Evolutionary conservation across 1,140 invertebrate genomes (phyloP).

Genomic region (Argopecten irradians): DNA sequence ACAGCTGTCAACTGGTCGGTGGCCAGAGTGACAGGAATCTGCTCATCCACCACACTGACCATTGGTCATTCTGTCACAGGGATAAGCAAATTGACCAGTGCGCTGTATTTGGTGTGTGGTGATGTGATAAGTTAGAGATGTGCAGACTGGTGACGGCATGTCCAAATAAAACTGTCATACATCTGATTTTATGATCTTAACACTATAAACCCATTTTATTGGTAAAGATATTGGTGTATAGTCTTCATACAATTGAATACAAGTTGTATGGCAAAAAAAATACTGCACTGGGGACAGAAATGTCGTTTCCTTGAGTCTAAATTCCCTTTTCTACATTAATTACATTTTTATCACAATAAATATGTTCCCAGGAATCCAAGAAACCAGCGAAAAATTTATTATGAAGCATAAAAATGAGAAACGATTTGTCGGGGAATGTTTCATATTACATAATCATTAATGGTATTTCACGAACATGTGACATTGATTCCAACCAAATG

Average conservation of each 20-base stretch:
- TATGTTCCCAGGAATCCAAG: not conserved
- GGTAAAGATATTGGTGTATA: not conserved
- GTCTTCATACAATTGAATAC: not conserved
- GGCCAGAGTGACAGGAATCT: not conserved
- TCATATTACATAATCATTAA: not conserved
- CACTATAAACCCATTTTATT: not conserved
- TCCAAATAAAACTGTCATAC: not conserved
- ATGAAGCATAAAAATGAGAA: not conserved
- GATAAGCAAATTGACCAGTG: not conserved
- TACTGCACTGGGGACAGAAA: not conserved
- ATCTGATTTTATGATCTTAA: not conserved
- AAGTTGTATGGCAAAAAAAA: too few species aligned
- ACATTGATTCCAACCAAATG: not conserved
- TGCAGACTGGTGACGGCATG: not conserved
- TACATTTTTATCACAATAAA: not conserved
- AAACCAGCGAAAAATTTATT: not conserved
- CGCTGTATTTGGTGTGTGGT: not conserved
- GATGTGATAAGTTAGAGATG: not conserved
- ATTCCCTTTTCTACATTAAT: not conserved
- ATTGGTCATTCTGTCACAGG: slow-evolving; percentile 16
- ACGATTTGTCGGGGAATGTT: not conserved
- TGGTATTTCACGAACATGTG: not conserved
- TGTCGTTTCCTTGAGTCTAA: not conserved
- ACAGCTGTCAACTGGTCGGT: not conserved
- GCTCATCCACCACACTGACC: not conserved